A percentile compares a stretch with the other conserved stretches of the same genome.
These are phyloP conservation scores for Pollachius pollachius DNA, from an alignment of 2,113 vertebrate genomes.

Conservation along the genomic window DNA sequence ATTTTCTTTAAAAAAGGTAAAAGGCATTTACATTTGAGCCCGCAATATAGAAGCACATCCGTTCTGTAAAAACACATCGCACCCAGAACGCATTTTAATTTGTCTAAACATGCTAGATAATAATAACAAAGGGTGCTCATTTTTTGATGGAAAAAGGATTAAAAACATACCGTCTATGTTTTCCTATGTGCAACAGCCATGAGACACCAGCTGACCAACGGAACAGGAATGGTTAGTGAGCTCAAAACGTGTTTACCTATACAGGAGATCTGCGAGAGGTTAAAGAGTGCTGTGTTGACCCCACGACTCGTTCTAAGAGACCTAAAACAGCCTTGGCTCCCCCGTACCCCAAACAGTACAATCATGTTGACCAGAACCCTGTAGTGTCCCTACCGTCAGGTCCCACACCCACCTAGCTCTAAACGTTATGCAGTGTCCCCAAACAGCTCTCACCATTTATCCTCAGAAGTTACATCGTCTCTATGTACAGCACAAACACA, in stretches of 20 bases:
- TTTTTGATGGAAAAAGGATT: constrained; percentile 4
- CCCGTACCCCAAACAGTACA: constrained; percentile 31
- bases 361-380: constrained; percentile 26
- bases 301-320: neutral
- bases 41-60: no score
- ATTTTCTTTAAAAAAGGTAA: no score
- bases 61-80: no score
- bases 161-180: neutral
- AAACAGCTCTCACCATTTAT: constrained; percentile 21
- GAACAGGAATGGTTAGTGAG: constrained; percentile 42
- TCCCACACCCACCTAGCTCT: constrained; percentile 8
- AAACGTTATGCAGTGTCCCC: neutral
- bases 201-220: constrained; percentile 11
- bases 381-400: neutral
- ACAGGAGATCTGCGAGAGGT: constrained; percentile 6
- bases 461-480: constrained; percentile 29
- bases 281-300: constrained; percentile 5
- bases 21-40: no score
- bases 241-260: constrained; percentile 22
- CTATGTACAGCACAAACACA: neutral
- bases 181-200: constrained; percentile 43
- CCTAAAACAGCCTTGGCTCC: neutral
- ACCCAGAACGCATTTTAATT: neutral
- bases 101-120: neutral
- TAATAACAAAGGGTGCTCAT: neutral